Percentiles rank a stretch among this genome's conserved stretches.
Evolutionary conservation across 1,140 invertebrate genomes (phyloP).

Genomic region (Acyrthosiphon pisum): DNA sequence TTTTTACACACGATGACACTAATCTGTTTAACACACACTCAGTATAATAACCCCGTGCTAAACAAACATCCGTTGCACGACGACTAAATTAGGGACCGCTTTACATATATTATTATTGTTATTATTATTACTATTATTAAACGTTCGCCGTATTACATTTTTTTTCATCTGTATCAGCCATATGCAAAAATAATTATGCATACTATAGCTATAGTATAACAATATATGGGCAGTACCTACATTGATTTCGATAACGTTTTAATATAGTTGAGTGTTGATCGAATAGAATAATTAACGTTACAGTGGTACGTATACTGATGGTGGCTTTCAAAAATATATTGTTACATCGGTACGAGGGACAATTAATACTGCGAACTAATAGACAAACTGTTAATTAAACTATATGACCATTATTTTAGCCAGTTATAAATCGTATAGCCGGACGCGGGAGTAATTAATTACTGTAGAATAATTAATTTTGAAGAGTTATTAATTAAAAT

Average conservation of each 20-base stretch:
- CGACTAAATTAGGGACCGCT: neutral
- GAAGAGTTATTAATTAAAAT: neutral
- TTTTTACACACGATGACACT: neutral
- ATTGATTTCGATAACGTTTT: neutral
- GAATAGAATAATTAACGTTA: neutral
- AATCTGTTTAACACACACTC: constrained; percentile 1
- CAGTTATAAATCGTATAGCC: neutral
- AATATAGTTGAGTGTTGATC: neutral
- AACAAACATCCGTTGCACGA: neutral
- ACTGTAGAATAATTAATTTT: neutral
- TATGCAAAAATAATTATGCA: neutral
- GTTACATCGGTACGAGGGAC: neutral
- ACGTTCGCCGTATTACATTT: neutral
- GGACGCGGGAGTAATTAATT: neutral
- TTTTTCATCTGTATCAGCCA: neutral
- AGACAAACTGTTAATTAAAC: neutral
- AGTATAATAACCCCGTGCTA: neutral
- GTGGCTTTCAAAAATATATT: no score
- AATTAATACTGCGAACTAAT: neutral
- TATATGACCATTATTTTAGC: neutral
- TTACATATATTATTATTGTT: neutral
- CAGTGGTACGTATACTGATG: neutral
- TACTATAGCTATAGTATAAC: no score
- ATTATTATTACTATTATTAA: neutral
- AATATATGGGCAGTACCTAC: neutral